Evolutionary conservation across 2,888 invertebrate species (phyloP), one percentile per base, ranked within the genome.

Genomic region (Mimachlamys varia): DNA sequence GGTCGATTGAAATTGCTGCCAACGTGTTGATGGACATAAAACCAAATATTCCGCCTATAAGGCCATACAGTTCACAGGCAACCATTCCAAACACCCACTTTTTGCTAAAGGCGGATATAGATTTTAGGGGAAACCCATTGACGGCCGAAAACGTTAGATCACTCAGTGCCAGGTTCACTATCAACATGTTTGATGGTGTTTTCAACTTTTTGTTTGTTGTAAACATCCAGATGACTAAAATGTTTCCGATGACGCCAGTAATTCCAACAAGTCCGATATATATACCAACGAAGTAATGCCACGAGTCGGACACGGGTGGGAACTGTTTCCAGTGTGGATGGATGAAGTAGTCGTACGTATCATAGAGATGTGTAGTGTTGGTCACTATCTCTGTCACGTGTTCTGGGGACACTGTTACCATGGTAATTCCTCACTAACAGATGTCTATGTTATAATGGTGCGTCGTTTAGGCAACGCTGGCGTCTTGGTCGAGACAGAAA

Each of bases 1-100:
- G 97, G 97, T 99, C 99, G 95, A 98, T 97, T 91, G 99, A 98
- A 94, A 99, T 99, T 87, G 98, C 98, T 27, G 98, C 98, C 98
- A 99, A 98, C 50, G 98, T 98, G 98, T 98, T 99, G 95, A 99
- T 99, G 91, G 99, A 99, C 94, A 97, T 97, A 96, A 98, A 98
- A 92, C 99, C 99, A 96, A 98, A 98, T 91, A 99, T 97, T 76
- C 99, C 99, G 55, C 99, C 99, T 90, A 98, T 97, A 97, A 98
- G 98, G 87, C 98, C 99, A 97, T 99, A 99, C 4, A 99, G 95
- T 96, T 99, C 98, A 96, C 99, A 99, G 97, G 96, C 96, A 96
- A 94, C 44, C 93, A 94, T 88, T 97, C 97, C 98, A 94, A 97
- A 97, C 22, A 97, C 97, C 98, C 98, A 98, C 0, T 97, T 97